Percentiles rank a stretch among this genome's conserved stretches.
These are phyloP conservation scores for Dendrolimus pini DNA, from an alignment of 2,888 invertebrate genomes.

Conservation along the genomic window DNA sequence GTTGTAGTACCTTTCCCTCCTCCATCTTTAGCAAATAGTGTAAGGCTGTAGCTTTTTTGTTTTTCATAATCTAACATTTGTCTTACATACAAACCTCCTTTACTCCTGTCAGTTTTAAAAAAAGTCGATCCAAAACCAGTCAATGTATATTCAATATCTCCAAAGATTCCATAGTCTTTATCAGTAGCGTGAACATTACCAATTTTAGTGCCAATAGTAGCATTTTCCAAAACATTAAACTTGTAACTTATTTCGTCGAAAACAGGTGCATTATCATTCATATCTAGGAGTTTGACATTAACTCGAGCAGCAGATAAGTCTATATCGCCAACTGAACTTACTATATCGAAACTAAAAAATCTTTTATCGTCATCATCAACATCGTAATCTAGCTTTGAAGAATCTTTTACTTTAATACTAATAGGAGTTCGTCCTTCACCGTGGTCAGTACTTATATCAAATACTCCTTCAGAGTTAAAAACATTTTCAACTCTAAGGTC, in stretches of 20 bases:
- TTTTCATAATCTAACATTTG: conserved; percentile 85
- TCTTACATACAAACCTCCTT: conserved; percentile 82
- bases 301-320: conserved; percentile 78
- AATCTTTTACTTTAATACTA: conserved; percentile 82
- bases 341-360: conserved; percentile 81
- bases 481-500: conserved; percentile 78
- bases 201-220: conserved; percentile 77
- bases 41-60: conserved; percentile 87
- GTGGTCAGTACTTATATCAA: conserved; percentile 79
- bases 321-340: conserved; percentile 72
- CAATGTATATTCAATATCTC: conserved; percentile 82
- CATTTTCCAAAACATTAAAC: conserved; percentile 81
- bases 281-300: conserved; percentile 81
- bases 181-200: conserved; percentile 82
- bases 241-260: conserved; percentile 80
- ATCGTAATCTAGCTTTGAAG: conserved; percentile 83
- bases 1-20: conserved; percentile 84
- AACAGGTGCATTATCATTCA: conserved; percentile 87
- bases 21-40: conserved; percentile 87
- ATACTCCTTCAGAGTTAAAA: conserved; percentile 75
- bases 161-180: conserved; percentile 83
- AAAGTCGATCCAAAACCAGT: conserved; percentile 88
- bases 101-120: conserved; percentile 80
- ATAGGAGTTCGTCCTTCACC: conserved; percentile 86
- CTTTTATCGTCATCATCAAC: conserved; percentile 76